Conservation (phyloP, 1,140 invertebrate species). For the Chironomus tepperi region DNA sequence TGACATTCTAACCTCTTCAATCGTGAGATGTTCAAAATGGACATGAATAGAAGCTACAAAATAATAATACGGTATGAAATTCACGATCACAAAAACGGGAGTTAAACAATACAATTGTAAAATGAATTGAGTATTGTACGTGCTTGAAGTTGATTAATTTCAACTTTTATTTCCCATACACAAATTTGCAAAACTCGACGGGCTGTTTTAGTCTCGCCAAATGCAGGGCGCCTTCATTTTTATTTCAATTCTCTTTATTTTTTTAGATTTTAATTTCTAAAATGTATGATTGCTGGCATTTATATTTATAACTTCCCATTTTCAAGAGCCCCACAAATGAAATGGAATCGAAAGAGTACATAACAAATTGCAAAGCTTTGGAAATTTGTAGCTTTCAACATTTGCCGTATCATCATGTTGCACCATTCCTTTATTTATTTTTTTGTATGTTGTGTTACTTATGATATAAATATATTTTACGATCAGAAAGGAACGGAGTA, state of each 20-base stretch:
- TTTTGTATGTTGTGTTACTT: no score
- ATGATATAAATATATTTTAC: no score
- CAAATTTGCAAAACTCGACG: background rate
- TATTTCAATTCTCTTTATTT: no score
- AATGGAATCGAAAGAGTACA: background rate
- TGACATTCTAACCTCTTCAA: background rate
- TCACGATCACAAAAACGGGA: slow-evolving; percentile 4
- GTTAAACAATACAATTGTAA: slow-evolving; percentile 4
- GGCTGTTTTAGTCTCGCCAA: no score
- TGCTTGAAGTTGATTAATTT: slow-evolving; percentile 4
- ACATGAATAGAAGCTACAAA: background rate
- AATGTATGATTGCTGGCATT: background rate
- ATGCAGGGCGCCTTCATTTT: no score
- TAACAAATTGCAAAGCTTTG: no score
- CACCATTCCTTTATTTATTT: background rate
- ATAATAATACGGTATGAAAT: background rate
- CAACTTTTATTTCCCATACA: background rate
- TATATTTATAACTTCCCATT: slow-evolving; percentile 3
- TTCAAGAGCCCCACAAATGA: background rate
- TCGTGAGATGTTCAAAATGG: background rate
- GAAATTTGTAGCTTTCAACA: background rate
- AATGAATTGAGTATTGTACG: background rate
- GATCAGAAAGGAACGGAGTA: no score
- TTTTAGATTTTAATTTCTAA: no score
- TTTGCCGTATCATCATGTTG: background rate